These are phyloP conservation scores for Bovichtus diacanthus DNA, from an alignment of 2,797 vertebrate genomes.

Conservation along the genomic window DNA sequence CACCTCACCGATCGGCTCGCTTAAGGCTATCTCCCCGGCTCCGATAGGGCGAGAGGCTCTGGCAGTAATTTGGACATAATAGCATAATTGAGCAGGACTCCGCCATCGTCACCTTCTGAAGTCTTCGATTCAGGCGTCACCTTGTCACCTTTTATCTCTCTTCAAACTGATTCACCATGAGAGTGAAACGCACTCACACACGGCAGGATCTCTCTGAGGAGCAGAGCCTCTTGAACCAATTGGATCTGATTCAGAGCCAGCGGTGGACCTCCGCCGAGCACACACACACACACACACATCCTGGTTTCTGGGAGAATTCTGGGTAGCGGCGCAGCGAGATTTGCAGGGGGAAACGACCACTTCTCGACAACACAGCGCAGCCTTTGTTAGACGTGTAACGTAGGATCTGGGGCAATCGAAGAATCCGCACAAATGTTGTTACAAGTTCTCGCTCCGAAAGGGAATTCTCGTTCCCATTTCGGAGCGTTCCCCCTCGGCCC, in stretches of 20 bases:
- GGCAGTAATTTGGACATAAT: conserved; percentile 79
- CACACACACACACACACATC: conserved; percentile 53
- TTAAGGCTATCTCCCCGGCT: conserved; percentile 54
- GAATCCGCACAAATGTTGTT: conserved; percentile 83
- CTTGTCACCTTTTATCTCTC: conserved; percentile 69
- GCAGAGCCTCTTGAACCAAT: conserved; percentile 59
- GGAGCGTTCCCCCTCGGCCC: conserved; percentile 56
- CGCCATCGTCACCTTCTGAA: conserved; percentile 60
- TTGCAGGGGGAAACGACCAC: conserved; percentile 45
- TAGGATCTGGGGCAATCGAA: conserved; percentile 69
- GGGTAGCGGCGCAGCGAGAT: conserved; percentile 32
- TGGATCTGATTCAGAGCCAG: conserved; percentile 63
- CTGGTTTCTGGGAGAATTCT: conserved; percentile 60
- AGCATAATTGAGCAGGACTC: conserved; percentile 77
- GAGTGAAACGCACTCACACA: conserved; percentile 26
- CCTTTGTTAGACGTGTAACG: conserved; percentile 72
- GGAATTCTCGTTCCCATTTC: conserved; percentile 76
- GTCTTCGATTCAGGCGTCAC: conserved; percentile 63
- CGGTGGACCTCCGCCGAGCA: conserved; percentile 58
- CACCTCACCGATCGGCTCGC: conserved; percentile 61
- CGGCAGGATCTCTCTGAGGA: conserved; percentile 46
- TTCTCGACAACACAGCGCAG: conserved; percentile 71
- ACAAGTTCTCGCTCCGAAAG: conserved; percentile 78
- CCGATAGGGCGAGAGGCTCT: conserved; percentile 66
- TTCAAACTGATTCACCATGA: conserved; percentile 45